A percentile compares a stretch with the other conserved stretches of the same genome.
Evolutionary conservation across 2,113 vertebrate genomes (phyloP).

Genomic region (Emydocephalus ijimae): DNA sequence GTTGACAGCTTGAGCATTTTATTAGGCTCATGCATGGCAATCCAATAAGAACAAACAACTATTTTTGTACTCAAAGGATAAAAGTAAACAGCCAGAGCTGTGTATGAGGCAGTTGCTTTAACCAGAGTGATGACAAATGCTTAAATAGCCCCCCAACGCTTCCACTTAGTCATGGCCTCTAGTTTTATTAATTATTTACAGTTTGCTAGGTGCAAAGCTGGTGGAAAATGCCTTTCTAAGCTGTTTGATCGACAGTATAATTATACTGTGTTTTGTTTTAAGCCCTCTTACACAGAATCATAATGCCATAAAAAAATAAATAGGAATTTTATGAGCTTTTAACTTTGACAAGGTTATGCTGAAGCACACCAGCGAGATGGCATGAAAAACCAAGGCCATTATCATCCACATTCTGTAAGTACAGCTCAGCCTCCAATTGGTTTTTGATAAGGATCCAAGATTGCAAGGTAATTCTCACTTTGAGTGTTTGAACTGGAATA

Average conservation of each 20-base stretch:
- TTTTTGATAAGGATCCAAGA: constrained; percentile 22
- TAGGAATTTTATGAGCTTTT: constrained; percentile 75
- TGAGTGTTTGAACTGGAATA: background rate
- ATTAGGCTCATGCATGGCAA: constrained; percentile 58
- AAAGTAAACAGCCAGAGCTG: constrained; percentile 52
- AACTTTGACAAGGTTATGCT: constrained; percentile 77
- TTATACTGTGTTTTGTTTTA: constrained; percentile 75
- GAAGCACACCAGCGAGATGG: constrained; percentile 62
- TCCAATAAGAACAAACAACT: constrained; percentile 49
- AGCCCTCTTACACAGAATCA: constrained; percentile 73
- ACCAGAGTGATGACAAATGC: constrained; percentile 60
- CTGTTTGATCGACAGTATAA: constrained; percentile 74
- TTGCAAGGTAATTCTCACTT: background rate
- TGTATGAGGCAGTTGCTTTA: constrained; percentile 45
- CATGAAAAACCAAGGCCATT: constrained; percentile 57
- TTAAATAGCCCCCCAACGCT: constrained; percentile 70
- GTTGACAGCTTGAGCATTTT: constrained; percentile 70
- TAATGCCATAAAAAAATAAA: constrained; percentile 73
- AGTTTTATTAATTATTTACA: constrained; percentile 79
- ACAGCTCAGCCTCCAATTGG: constrained; percentile 44
- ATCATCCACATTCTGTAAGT: constrained; percentile 58
- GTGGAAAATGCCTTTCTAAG: constrained; percentile 73
- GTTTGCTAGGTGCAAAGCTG: constrained; percentile 71
- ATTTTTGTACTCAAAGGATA: constrained; percentile 51
- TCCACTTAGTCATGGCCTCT: constrained; percentile 72